A percentile compares a stretch with the other conserved stretches of the same genome.
Evolutionary conservation across 23 tunicate species (phyloP).

Genomic region (Halocynthia aurantium): DNA sequence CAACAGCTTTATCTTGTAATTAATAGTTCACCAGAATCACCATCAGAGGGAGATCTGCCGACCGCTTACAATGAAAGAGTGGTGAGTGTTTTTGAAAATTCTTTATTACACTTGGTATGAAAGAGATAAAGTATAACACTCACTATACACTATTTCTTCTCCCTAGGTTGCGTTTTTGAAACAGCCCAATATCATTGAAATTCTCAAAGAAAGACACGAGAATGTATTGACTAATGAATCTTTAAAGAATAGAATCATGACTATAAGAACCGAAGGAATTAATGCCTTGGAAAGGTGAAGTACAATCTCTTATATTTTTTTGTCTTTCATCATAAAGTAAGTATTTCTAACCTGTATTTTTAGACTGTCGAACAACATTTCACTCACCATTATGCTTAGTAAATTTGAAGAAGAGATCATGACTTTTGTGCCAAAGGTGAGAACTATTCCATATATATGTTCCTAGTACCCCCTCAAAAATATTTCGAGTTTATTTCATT

Average conservation of each 20-base stretch:
- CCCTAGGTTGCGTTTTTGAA: slow-evolving; percentile 82
- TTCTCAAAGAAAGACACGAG: slow-evolving; percentile 64
- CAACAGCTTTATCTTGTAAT: too few relatives aligned
- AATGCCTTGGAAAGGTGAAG: slow-evolving; percentile 77
- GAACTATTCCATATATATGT: too few relatives aligned
- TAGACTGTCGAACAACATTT: slow-evolving; percentile 77
- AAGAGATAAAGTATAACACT: neutral
- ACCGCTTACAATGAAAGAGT: slow-evolving; percentile 85
- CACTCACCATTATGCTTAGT: slow-evolving; percentile 72
- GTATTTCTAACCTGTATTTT: neutral
- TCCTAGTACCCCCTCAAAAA: too few relatives aligned
- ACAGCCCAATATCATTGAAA: slow-evolving; percentile 73
- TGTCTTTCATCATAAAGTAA: neutral
- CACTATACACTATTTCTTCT: neutral
- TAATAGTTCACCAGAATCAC: neutral
- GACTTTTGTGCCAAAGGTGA: slow-evolving; percentile 46
- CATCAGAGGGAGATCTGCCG: slow-evolving; percentile 19
- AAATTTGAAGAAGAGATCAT: slow-evolving; percentile 85
- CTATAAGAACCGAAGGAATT: slow-evolving; percentile 60
- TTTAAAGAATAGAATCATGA: slow-evolving; percentile 47
- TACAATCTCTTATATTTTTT: neutral
- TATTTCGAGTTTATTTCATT: too few relatives aligned
- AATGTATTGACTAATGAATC: slow-evolving; percentile 41
- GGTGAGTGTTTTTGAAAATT: slow-evolving; percentile 29
- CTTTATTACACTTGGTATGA: neutral